Conservation (phyloP, 2,113 vertebrate species). For the Parotia lawesii region DNA sequence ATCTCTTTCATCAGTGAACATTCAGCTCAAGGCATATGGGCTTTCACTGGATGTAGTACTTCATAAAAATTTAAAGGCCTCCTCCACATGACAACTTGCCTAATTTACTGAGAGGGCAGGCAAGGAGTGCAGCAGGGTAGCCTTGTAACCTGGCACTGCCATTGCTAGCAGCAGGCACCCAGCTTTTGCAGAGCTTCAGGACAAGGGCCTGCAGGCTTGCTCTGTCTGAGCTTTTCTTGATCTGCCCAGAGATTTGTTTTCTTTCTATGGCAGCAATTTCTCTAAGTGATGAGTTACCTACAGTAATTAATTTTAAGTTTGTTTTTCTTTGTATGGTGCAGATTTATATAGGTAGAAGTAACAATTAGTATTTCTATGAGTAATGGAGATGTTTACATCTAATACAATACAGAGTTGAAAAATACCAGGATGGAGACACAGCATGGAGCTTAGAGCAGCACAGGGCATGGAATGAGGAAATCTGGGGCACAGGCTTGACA, state of each 20-base stretch:
- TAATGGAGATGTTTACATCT: neutral
- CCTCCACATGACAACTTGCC: neutral
- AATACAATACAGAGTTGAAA: neutral
- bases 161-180: neutral
- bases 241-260: neutral
- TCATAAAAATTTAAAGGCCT: neutral
- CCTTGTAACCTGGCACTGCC: neutral
- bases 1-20: neutral
- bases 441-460: neutral
- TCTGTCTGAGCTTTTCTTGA: neutral
- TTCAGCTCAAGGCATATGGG: neutral
- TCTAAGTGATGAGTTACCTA: neutral
- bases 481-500: neutral
- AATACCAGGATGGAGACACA: neutral
- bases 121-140: neutral
- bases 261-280: neutral
- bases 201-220: neutral
- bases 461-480: neutral
- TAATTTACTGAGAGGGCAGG: neutral
- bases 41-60: neutral
- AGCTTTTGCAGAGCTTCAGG: neutral
- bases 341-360: neutral
- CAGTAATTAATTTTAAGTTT: neutral
- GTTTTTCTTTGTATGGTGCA: neutral
- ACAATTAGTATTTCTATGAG: neutral